A percentile compares a stretch with the other conserved stretches of the same genome.
phyloP scores from a whole-genome alignment of 2,113 vertebrate species.

The Calonectris borealis region DNA sequence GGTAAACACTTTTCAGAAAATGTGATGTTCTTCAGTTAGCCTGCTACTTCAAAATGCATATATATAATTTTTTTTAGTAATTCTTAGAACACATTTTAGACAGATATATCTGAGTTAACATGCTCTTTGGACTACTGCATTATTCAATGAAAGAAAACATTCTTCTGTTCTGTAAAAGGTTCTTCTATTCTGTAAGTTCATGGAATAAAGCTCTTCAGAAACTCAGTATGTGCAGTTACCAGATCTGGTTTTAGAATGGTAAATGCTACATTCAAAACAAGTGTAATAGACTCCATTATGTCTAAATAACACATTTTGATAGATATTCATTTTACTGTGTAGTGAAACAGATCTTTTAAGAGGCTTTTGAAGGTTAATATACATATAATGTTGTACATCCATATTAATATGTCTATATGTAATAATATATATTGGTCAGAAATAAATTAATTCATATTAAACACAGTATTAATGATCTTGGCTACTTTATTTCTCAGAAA shows the following conservation, averaged over 20 bases:
- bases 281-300: not conserved
- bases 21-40: not conserved
- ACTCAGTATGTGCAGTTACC: not conserved
- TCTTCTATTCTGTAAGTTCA: not conserved
- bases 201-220: not conserved
- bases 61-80: not conserved
- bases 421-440: not conserved
- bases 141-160: not conserved
- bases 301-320: not conserved
- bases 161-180: not conserved
- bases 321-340: not conserved
- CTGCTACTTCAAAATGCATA: not conserved
- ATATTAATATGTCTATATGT: not conserved
- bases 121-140: not conserved
- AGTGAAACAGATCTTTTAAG: not conserved
- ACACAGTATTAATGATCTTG: not conserved
- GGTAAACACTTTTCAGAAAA: not conserved
- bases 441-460: not conserved
- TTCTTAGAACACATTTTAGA: not conserved
- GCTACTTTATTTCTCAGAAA: not conserved
- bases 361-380: not conserved
- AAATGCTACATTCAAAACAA: not conserved
- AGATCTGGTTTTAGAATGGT: not conserved
- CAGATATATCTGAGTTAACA: not conserved
- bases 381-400: accelerated